Evolutionary conservation across 2,113 vertebrate species (phyloP).

Genomic region (Ciconia stormi): DNA sequence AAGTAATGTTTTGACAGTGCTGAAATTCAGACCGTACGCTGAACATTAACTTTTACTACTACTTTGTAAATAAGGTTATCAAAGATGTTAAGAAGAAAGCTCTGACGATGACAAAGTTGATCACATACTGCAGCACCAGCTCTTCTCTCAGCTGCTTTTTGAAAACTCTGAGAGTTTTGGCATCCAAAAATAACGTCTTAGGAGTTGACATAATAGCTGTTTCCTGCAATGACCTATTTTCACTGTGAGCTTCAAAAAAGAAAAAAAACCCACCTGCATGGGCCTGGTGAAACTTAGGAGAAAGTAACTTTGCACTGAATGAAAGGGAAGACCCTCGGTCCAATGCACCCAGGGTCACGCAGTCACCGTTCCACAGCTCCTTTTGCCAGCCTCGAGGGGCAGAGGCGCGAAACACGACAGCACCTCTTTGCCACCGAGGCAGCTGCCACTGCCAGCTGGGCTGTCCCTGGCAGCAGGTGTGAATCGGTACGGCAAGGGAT

Average conservation of each 20-base stretch:
- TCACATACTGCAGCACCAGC: neutral
- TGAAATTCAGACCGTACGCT: neutral
- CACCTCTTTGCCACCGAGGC: neutral
- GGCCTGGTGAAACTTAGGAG: neutral
- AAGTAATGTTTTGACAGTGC: neutral
- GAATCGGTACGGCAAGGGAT: neutral
- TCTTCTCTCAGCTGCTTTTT: neutral
- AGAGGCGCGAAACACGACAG: neutral
- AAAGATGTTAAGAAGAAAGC: neutral
- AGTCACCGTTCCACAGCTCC: neutral
- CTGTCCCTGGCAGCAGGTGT: neutral
- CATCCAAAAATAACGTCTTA: neutral
- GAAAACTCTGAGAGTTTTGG: neutral
- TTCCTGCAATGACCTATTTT: constrained; percentile 30
- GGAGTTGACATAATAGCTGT: neutral
- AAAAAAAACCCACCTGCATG: neutral
- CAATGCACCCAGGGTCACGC: fast-evolving
- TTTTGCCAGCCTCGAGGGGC: neutral
- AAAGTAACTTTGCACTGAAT: neutral
- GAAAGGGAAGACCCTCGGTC: neutral
- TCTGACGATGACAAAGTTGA: neutral
- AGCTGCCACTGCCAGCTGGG: neutral
- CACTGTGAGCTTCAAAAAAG: neutral
- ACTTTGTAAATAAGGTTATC: neutral
- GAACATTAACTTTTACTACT: neutral